These are phyloP conservation scores for Antennarius striatus DNA, from an alignment of 2,113 vertebrate species.

Conservation along the genomic window DNA sequence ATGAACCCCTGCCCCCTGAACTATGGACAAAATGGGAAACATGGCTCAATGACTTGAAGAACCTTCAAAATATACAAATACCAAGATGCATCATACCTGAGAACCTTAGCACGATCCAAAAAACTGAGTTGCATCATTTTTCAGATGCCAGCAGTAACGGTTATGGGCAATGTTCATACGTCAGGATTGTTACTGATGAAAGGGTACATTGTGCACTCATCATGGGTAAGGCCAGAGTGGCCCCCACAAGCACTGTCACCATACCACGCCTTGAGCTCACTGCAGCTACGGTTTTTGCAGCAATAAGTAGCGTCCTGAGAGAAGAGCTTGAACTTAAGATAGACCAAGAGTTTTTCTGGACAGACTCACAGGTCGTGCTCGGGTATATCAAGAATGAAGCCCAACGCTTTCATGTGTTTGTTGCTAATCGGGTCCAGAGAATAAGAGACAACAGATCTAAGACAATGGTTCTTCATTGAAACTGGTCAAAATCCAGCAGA, in stretches of 20 bases:
- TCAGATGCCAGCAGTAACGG: conserved; percentile 3
- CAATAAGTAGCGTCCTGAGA: background rate
- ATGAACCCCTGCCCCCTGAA: background rate
- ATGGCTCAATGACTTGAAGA: background rate
- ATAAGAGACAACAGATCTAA: conserved; percentile 2
- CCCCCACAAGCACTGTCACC: background rate
- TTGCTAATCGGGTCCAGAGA: background rate
- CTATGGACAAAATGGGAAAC: background rate
- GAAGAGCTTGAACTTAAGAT: background rate
- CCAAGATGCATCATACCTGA: conserved; percentile 5
- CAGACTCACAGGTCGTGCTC: too few relatives aligned
- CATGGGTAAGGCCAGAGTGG: background rate
- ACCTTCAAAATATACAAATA: conserved; percentile 10
- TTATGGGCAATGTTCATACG: conserved; percentile 7
- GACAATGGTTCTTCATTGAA: background rate
- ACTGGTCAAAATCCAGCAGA: conserved; percentile 8
- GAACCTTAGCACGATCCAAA: background rate
- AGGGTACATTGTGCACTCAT: background rate
- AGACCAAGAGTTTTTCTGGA: too few relatives aligned
- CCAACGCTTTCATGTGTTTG: too few relatives aligned
- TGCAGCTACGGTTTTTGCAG: background rate
- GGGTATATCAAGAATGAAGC: too few relatives aligned
- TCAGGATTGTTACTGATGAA: conserved; percentile 1
- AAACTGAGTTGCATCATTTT: conserved; percentile 13
- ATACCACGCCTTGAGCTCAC: background rate